These are phyloP conservation scores for Athalia rosae DNA, from an alignment of 2,888 invertebrate genomes.

Conservation along the genomic window DNA sequence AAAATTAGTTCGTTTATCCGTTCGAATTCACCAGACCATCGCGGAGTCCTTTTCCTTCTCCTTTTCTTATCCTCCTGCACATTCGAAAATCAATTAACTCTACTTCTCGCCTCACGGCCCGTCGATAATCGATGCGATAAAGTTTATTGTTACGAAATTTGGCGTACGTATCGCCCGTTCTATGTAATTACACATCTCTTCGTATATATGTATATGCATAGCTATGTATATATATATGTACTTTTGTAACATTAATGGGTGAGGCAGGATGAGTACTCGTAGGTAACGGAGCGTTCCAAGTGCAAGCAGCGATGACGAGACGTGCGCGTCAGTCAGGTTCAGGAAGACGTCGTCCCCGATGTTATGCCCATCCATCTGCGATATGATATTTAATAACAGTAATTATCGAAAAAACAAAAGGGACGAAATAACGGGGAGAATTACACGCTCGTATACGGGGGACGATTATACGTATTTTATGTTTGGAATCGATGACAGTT, in stretches of 20 bases:
- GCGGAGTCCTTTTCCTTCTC: no score
- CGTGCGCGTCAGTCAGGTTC: slow-evolving; percentile 14
- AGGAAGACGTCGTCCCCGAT: slow-evolving; percentile 23
- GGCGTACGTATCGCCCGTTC: neutral
- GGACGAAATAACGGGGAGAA: neutral
- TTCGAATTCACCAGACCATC: no score
- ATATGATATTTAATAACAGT: slow-evolving; percentile 8
- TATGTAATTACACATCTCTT: neutral
- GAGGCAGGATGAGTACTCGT: slow-evolving; percentile 36
- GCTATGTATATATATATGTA: neutral
- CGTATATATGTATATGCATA: neutral
- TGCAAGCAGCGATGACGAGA: slow-evolving; percentile 40
- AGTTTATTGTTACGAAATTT: slow-evolving; percentile 40
- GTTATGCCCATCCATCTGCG: neutral
- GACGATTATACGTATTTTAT: neutral
- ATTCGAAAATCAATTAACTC: slow-evolving; percentile 21
- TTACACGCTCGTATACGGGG: neutral
- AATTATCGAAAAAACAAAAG: neutral
- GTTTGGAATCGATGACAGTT: neutral
- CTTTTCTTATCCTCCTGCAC: no score
- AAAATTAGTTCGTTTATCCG: neutral
- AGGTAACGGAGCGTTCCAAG: slow-evolving; percentile 34
- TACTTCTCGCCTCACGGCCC: slow-evolving; percentile 19
- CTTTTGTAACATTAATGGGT: slow-evolving; percentile 7
- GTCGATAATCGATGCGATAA: slow-evolving; percentile 40